These are phyloP conservation scores for Menidia beryllina DNA, from an alignment of 2,113 vertebrate species.

Conservation along the genomic window DNA sequence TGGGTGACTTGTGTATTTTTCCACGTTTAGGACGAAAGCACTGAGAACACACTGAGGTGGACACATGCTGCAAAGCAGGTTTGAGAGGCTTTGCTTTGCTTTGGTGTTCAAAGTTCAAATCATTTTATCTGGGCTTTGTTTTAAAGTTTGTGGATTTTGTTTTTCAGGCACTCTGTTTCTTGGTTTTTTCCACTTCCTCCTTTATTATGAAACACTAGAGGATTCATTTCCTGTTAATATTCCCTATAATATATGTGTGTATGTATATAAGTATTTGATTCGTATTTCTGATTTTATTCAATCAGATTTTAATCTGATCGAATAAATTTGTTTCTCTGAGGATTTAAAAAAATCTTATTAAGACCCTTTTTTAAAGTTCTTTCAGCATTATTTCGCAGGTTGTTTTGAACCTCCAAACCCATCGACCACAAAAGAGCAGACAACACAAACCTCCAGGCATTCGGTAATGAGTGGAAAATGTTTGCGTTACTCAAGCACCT, in stretches of 20 bases:
- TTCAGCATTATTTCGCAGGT: neutral
- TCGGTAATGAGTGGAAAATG: neutral
- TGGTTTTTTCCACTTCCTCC: no score
- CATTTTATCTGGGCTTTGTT: no score
- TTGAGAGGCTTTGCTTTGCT: neutral
- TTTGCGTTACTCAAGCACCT: slow-evolving; percentile 4
- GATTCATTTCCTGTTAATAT: no score
- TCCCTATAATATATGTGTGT: no score
- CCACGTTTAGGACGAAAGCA: neutral
- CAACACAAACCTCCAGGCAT: neutral
- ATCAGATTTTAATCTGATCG: no score
- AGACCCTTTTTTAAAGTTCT: no score
- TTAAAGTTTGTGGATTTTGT: no score
- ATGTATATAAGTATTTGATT: neutral
- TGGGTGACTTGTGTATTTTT: neutral
- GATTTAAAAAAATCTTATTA: no score
- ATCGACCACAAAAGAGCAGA: neutral
- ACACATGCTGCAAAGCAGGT: neutral
- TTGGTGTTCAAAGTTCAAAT: neutral
- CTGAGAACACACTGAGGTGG: no score
- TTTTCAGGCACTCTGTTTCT: no score
- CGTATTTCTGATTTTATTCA: neutral
- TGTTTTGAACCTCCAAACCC: slow-evolving; percentile 10
- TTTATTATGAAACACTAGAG: neutral
- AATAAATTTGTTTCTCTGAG: no score